Evolutionary conservation across 2,113 vertebrate species (phyloP).

Genomic region (Saguinus midas): DNA sequence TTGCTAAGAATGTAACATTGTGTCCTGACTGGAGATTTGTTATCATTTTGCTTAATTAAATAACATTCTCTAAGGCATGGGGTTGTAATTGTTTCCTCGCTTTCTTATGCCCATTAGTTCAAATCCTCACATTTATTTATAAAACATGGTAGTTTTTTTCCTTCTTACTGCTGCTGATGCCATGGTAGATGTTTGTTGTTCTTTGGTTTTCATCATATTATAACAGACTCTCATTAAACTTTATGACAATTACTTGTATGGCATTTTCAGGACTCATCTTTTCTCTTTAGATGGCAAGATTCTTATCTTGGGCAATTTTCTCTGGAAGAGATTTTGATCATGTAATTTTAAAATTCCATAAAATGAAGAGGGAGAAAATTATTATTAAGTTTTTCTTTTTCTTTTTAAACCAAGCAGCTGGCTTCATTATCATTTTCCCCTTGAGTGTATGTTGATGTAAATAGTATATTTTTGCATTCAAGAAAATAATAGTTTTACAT

Average conservation of each 20-base stretch:
- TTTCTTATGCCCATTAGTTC: constrained; percentile 53
- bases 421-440: not conserved
- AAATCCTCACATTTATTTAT: constrained; percentile 58
- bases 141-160: constrained; percentile 37
- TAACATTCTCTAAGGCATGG: constrained; percentile 67
- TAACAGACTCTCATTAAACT: constrained; percentile 53
- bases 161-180: not conserved
- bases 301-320: constrained; percentile 55
- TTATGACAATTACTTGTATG: constrained; percentile 40
- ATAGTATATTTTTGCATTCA: constrained; percentile 42
- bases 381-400: not conserved
- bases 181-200: constrained; percentile 17
- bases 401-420: not conserved
- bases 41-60: constrained; percentile 79
- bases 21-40: constrained; percentile 52
- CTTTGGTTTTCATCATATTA: constrained; percentile 37
- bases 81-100: constrained; percentile 70
- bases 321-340: constrained; percentile 61
- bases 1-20: constrained; percentile 52
- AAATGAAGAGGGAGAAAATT: constrained; percentile 44
- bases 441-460: constrained; percentile 9
- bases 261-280: constrained; percentile 24
- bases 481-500: constrained; percentile 28
- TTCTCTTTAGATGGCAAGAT: constrained; percentile 33
- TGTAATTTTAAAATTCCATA: constrained; percentile 59